A percentile compares a stretch with the other conserved stretches of the same genome.
Conservation (phyloP, 2,888 invertebrate genomes). For the Oxycera nigricornis region DNA sequence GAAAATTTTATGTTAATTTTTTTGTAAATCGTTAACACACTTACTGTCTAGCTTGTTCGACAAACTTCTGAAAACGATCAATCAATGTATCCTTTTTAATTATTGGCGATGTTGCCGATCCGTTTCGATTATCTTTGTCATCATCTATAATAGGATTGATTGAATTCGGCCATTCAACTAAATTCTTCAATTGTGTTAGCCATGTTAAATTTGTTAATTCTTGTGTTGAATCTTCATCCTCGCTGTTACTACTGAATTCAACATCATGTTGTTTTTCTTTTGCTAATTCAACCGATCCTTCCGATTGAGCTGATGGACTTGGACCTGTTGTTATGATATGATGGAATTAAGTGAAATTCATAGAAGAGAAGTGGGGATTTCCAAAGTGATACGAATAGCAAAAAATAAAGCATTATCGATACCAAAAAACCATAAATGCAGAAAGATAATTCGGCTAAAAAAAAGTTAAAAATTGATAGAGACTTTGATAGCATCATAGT, state of each 20-base stretch:
- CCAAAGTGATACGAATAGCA: neutral
- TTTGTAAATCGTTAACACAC: slow-evolving; percentile 29
- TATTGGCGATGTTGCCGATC: neutral
- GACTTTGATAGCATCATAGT: no score
- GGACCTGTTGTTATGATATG: slow-evolving; percentile 47
- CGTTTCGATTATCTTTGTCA: slow-evolving; percentile 43
- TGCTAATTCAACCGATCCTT: slow-evolving; percentile 48
- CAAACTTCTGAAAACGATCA: slow-evolving; percentile 58
- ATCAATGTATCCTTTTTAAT: slow-evolving; percentile 54
- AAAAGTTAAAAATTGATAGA: neutral
- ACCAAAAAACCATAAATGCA: no score
- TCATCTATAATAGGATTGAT: slow-evolving; percentile 52
- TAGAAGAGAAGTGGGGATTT: neutral
- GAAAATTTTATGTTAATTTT: neutral
- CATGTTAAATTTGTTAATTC: slow-evolving; percentile 60
- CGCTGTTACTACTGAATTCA: slow-evolving; percentile 16
- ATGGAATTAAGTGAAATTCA: neutral
- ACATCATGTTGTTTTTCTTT: slow-evolving; percentile 11
- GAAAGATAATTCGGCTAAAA: neutral
- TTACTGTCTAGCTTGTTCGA: slow-evolving; percentile 58
- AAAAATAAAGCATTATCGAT: neutral
- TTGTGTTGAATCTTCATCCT: slow-evolving; percentile 53
- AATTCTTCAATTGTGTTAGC: slow-evolving; percentile 58
- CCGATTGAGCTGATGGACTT: slow-evolving; percentile 47
- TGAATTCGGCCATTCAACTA: slow-evolving; percentile 55